Evolutionary conservation across 2,797 vertebrate genomes (phyloP).

Genomic region (Microcaecilia unicolor): DNA sequence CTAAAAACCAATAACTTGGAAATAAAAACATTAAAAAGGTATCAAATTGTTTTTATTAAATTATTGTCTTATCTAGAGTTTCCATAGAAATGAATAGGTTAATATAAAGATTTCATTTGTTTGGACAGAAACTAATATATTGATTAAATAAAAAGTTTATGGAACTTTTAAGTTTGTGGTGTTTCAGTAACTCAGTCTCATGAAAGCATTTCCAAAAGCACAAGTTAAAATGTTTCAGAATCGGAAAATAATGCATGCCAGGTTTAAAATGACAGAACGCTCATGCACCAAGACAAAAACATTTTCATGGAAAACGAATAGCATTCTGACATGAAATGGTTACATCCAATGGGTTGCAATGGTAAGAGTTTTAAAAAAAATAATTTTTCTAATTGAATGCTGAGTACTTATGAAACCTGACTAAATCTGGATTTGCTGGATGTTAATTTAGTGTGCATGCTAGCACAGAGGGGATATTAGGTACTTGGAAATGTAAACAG

Average conservation of each 20-base stretch:
- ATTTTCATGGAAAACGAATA: conserved; percentile 3
- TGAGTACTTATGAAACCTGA: conserved; percentile 45
- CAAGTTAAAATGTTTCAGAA: conserved; percentile 22
- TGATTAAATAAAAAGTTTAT: no score
- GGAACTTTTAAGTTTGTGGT: no score
- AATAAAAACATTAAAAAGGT: no score
- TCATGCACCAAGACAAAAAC: no score
- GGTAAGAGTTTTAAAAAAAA: conserved; percentile 21
- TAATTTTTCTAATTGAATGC: conserved; percentile 36
- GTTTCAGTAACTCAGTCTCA: no score
- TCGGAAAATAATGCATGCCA: conserved; percentile 17
- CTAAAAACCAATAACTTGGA: no score
- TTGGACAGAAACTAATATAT: no score
- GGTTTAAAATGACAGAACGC: no score
- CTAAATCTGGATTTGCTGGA: conserved; percentile 42
- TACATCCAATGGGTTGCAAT: conserved; percentile 14
- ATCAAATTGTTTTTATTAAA: no score
- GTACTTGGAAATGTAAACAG: conserved; percentile 68
- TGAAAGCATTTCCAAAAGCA: conserved; percentile 19
- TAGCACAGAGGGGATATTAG: conserved; percentile 55
- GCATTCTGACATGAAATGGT: conserved; percentile 1
- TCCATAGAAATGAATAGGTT: no score
- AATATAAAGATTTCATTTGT: no score
- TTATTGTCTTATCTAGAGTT: no score
- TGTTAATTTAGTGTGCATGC: conserved; percentile 51